A percentile compares a stretch with the other conserved stretches of the same genome.
phyloP scores from a whole-genome alignment of 2,888 invertebrate genomes.

The Chymomyza amoena region DNA sequence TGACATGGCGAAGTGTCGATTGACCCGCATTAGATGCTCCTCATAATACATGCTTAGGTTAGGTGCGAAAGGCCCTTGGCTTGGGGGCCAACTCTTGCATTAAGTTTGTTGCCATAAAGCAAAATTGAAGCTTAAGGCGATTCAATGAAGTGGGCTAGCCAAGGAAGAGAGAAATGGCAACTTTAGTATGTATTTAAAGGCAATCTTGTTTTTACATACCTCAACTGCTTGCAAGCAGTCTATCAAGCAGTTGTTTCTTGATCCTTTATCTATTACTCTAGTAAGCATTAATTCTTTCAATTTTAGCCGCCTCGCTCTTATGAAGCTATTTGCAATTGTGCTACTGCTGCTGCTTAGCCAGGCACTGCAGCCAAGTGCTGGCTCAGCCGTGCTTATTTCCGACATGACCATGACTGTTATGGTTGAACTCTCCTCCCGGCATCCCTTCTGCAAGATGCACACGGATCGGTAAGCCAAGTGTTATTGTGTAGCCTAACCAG shows the following conservation, averaged over 20 bases:
- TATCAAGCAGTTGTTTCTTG: no score
- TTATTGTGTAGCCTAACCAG: background rate
- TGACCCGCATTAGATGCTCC: background rate
- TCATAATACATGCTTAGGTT: background rate
- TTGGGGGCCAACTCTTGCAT: no score
- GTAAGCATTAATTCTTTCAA: background rate
- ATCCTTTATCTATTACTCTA: no score
- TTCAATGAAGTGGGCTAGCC: no score
- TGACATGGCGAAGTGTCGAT: background rate
- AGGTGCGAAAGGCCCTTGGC: background rate
- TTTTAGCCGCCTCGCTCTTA: background rate
- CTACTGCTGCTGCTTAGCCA: constrained; percentile 50
- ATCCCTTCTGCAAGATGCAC: constrained; percentile 82
- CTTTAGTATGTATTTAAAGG: no score
- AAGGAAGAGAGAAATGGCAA: no score
- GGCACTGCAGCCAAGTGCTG: constrained; percentile 30
- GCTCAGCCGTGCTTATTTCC: constrained; percentile 81
- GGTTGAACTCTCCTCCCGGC: constrained; percentile 82
- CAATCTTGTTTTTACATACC: no score
- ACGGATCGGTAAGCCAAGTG: constrained; percentile 80
- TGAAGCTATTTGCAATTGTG: constrained; percentile 22
- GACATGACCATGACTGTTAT: constrained; percentile 83
- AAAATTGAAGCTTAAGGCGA: no score
- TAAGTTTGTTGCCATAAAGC: no score
- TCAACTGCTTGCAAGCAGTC: no score